These are phyloP conservation scores for Cerastis leucographa DNA, from an alignment of 2,888 invertebrate genomes.

Conservation along the genomic window DNA sequence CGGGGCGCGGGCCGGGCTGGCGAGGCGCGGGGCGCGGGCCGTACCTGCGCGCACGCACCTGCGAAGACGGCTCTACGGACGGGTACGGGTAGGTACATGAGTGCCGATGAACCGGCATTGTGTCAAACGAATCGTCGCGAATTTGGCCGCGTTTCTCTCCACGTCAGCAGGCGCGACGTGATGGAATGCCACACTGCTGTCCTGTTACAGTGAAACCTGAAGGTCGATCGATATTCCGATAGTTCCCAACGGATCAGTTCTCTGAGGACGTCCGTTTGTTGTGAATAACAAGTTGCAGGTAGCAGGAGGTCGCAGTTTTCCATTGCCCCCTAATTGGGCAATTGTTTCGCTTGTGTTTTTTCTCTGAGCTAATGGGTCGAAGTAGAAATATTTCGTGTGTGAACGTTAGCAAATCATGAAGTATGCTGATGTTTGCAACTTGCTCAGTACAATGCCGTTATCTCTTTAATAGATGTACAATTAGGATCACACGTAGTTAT, in stretches of 20 bases:
- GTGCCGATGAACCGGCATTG: constrained; percentile 89
- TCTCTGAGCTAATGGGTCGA: constrained; percentile 7
- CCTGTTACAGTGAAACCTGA: constrained; percentile 85
- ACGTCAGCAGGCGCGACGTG: constrained; percentile 82
- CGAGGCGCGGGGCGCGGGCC: constrained; percentile 66
- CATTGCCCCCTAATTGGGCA: constrained; percentile 47
- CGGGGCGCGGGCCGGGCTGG: constrained; percentile 38
- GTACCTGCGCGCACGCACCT: constrained; percentile 88
- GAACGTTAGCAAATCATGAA: constrained; percentile 38
- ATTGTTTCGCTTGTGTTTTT: constrained; percentile 47
- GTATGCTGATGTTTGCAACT: constrained; percentile 33
- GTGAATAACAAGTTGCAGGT: constrained; percentile 56
- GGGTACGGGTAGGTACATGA: constrained; percentile 66
- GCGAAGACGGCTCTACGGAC: constrained; percentile 80
- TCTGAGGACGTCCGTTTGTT: constrained; percentile 51
- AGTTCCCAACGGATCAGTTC: constrained; percentile 69
- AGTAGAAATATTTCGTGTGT: constrained; percentile 40
- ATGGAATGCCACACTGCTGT: constrained; percentile 85
- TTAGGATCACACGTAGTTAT: constrained; percentile 42
- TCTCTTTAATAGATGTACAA: constrained; percentile 35
- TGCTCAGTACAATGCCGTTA: constrained; percentile 48
- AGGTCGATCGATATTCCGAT: constrained; percentile 81
- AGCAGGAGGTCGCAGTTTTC: constrained; percentile 45
- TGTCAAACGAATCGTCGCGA: constrained; percentile 88
- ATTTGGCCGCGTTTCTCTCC: constrained; percentile 88